phyloP scores from a whole-genome alignment of 2,113 vertebrate species.

The Gorsachius goisagi region DNA sequence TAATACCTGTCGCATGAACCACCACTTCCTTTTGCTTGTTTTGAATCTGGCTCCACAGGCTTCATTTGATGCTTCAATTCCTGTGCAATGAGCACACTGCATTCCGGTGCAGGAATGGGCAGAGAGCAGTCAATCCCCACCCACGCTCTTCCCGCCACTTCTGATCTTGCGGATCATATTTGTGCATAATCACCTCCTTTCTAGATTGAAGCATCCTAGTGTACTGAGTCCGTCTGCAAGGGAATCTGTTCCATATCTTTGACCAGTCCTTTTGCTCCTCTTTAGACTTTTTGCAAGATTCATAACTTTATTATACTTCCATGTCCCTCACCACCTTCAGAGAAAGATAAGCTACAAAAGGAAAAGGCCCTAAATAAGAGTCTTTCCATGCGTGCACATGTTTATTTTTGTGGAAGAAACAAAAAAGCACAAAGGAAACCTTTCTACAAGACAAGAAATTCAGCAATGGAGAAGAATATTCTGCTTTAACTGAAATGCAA shows the following conservation, averaged over 20 bases:
- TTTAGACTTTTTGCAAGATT: background rate
- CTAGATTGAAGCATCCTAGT: background rate
- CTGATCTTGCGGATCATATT: background rate
- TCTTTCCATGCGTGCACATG: background rate
- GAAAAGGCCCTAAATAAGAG: background rate
- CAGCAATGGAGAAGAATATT: background rate
- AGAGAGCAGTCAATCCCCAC: background rate
- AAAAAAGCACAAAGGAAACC: background rate
- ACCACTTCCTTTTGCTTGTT: conserved; percentile 1
- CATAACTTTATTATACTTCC: background rate
- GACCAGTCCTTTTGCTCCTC: background rate
- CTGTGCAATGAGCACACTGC: background rate
- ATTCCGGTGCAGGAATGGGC: background rate
- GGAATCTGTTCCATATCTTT: background rate
- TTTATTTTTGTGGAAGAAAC: background rate
- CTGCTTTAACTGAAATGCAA: background rate
- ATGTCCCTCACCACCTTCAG: background rate
- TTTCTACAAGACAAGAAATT: background rate
- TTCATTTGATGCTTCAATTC: background rate
- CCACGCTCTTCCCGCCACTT: background rate
- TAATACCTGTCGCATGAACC: background rate
- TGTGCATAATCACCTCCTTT: background rate
- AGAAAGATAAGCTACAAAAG: background rate
- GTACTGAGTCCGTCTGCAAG: background rate
- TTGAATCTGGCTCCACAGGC: background rate